Evolutionary conservation across 1,140 invertebrate species (phyloP).

Genomic region (Apolygus lucorum): DNA sequence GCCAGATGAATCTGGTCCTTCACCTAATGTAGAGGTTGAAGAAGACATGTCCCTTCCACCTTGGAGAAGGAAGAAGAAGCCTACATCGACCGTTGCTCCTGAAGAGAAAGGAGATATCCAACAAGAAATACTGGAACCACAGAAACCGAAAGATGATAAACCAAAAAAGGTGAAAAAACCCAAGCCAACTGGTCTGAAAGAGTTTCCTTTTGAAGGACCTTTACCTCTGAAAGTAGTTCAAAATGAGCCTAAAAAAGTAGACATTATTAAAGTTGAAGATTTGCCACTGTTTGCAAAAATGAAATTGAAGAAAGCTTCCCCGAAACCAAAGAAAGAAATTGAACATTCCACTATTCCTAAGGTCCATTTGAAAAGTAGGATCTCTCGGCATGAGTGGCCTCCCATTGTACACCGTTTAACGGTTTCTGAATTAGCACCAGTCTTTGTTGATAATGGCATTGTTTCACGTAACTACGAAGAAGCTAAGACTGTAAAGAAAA

Average conservation of each 20-base stretch:
- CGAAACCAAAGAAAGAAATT: conserved; percentile 43
- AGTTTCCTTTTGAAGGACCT: conserved; percentile 42
- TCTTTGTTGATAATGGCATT: conserved; percentile 48
- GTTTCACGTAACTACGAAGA: conserved; percentile 59
- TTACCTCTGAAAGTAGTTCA: conserved; percentile 39
- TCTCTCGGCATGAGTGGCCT: conserved; percentile 43
- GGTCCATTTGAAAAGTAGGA: conserved; percentile 54
- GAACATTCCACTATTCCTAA: conserved; percentile 47
- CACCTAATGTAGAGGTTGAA: neutral
- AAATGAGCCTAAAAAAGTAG: conserved; percentile 42
- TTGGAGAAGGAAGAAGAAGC: conserved; percentile 19
- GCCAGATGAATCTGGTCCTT: neutral
- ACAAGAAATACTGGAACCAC: no score
- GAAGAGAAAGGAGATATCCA: no score
- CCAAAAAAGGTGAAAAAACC: conserved; percentile 41
- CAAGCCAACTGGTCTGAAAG: conserved; percentile 36
- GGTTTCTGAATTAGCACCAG: conserved; percentile 33
- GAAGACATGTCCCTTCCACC: conserved; percentile 27
- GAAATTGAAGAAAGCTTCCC: conserved; percentile 52
- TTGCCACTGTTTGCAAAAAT: conserved; percentile 46
- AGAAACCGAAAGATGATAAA: no score
- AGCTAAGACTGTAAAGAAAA: conserved; percentile 51
- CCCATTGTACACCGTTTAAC: conserved; percentile 38
- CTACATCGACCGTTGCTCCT: no score
- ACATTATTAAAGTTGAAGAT: conserved; percentile 23